phyloP scores from a whole-genome alignment of 2,113 vertebrate species.

The Parus major region DNA sequence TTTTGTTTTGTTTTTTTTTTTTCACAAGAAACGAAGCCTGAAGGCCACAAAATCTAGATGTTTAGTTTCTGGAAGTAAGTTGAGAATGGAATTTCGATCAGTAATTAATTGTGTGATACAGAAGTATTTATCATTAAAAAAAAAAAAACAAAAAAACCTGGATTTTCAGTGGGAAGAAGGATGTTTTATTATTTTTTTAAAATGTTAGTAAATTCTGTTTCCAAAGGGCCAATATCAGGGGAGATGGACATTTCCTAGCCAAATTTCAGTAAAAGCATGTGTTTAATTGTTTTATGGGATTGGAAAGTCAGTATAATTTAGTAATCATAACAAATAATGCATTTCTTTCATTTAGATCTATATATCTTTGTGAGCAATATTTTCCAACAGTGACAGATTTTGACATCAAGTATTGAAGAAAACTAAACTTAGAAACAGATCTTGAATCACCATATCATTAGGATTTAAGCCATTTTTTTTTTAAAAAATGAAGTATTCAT shows the following conservation, averaged over 20 bases:
- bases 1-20: neutral
- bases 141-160: too few relatives aligned
- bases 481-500: neutral
- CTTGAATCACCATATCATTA: neutral
- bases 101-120: neutral
- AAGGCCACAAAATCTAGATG: neutral
- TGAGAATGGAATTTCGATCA: neutral
- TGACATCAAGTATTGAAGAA: neutral
- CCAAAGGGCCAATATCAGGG: neutral
- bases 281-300: neutral
- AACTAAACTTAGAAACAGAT: neutral
- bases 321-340: rapidly evolving
- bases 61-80: neutral
- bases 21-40: neutral
- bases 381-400: neutral
- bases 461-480: neutral
- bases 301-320: neutral
- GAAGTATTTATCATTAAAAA: neutral
- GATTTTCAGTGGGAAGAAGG: neutral
- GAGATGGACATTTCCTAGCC: neutral
- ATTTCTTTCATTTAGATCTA: neutral
- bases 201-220: neutral
- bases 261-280: neutral
- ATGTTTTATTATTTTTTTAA: neutral
- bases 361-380: neutral